Evolutionary conservation across 1,140 invertebrate genomes (phyloP).

Genomic region (Steinernema khuongi): DNA sequence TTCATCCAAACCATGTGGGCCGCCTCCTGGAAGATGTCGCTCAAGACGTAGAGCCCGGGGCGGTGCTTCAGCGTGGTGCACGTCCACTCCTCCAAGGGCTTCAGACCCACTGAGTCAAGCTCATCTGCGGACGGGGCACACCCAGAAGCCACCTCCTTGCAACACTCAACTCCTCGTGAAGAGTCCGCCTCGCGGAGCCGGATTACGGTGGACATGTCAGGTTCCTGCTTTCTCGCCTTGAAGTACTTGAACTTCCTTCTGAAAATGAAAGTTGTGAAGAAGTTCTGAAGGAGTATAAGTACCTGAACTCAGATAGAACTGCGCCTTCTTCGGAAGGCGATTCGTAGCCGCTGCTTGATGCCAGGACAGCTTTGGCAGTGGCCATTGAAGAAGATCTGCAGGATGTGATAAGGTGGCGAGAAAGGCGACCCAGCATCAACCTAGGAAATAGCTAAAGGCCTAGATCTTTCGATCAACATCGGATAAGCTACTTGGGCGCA

Average conservation of each 20-base stretch:
- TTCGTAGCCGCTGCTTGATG: background rate
- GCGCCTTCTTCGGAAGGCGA: background rate
- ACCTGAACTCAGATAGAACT: background rate
- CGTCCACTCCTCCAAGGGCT: background rate
- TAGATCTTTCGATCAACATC: too few relatives aligned
- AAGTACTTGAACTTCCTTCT: background rate
- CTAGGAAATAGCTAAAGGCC: too few relatives aligned
- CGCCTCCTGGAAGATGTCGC: background rate
- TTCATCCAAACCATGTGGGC: constrained; percentile 38
- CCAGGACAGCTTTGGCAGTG: background rate
- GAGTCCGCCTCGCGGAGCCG: background rate
- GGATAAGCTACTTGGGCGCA: too few relatives aligned
- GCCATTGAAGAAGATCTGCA: background rate
- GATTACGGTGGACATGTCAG: background rate
- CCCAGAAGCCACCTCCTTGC: background rate
- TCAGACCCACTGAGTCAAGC: background rate
- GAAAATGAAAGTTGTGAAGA: too few relatives aligned
- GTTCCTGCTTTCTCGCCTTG: background rate
- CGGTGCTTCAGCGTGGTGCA: constrained; percentile 9
- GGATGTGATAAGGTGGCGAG: background rate
- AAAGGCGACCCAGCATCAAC: background rate
- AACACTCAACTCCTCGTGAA: background rate
- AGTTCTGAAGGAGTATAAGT: too few relatives aligned
- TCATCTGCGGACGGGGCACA: background rate
- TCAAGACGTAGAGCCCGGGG: background rate